These are phyloP conservation scores for Excalfactoria chinensis DNA, from an alignment of 2,113 vertebrate genomes.

Conservation along the genomic window DNA sequence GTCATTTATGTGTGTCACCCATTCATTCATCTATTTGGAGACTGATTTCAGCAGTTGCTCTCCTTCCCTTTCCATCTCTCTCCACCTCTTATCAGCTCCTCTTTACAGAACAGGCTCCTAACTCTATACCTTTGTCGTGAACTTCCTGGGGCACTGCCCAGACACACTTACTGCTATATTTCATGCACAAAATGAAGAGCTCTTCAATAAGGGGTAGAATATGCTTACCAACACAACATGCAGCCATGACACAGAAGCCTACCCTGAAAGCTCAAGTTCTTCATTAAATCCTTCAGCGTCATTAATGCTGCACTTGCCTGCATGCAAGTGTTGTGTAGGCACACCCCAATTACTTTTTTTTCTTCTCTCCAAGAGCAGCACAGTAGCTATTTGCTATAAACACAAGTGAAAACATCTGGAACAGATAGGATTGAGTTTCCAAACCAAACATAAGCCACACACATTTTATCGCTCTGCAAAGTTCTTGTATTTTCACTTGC, in stretches of 20 bases:
- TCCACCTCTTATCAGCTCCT: not conserved
- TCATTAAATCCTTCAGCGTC: not conserved
- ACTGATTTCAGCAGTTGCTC: not conserved
- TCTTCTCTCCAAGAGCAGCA: not conserved
- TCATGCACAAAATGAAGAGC: slow-evolving; percentile 47
- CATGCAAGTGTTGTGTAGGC: not conserved
- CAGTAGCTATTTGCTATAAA: slow-evolving; percentile 56
- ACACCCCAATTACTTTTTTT: fast-evolving
- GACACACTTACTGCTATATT: not conserved
- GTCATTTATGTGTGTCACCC: slow-evolving; percentile 39
- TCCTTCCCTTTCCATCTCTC: not conserved
- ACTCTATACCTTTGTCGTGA: not conserved
- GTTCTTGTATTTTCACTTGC: not conserved
- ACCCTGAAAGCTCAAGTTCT: not conserved
- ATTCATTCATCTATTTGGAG: slow-evolving; percentile 32
- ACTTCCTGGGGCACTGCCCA: not conserved
- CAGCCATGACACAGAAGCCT: not conserved
- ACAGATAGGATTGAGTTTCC: slow-evolving; percentile 22
- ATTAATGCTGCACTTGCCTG: not conserved
- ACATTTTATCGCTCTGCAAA: not conserved
- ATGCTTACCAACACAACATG: not conserved
- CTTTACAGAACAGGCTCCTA: not conserved
- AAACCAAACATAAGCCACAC: not conserved
- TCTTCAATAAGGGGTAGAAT: fast-evolving
- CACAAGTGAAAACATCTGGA: slow-evolving; percentile 56